Conservation (phyloP, 2,797 vertebrate genomes). For the Cynopterus sphinx region DNA sequence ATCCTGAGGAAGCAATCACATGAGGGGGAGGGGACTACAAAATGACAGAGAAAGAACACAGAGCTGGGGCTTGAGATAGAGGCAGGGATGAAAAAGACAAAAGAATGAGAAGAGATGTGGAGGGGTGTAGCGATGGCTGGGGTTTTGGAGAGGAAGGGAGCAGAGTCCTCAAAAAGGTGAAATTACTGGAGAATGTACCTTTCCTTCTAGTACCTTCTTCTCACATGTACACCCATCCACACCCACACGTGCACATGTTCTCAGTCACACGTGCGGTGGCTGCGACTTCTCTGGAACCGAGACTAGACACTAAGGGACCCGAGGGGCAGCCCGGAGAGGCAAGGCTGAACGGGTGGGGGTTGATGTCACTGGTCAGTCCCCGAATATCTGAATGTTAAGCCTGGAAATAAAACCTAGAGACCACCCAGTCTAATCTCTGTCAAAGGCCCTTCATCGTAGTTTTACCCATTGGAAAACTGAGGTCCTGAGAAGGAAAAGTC, state of each 20-base stretch:
- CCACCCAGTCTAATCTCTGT: no score
- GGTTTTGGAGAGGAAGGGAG: not conserved
- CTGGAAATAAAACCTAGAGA: not conserved
- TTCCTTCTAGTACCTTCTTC: not conserved
- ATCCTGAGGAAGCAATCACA: not conserved
- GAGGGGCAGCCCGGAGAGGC: not conserved
- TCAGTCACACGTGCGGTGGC: not conserved
- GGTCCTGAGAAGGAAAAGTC: not conserved
- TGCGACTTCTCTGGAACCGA: not conserved
- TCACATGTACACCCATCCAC: not conserved
- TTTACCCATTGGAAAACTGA: not conserved
- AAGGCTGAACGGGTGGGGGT: not conserved
- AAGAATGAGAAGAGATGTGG: not conserved
- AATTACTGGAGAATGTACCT: not conserved
- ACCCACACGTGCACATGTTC: not conserved
- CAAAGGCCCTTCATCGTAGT: not conserved
- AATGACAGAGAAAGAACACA: not conserved
- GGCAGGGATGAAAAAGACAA: not conserved
- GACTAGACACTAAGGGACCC: not conserved
- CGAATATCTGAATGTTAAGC: not conserved
- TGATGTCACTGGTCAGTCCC: not conserved
- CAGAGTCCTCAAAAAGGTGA: not conserved
- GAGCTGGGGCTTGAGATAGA: not conserved
- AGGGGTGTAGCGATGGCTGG: no score
- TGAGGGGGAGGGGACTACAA: fast-evolving